phyloP scores from a whole-genome alignment of 2,888 invertebrate species.

The Ophion slaviceki region DNA sequence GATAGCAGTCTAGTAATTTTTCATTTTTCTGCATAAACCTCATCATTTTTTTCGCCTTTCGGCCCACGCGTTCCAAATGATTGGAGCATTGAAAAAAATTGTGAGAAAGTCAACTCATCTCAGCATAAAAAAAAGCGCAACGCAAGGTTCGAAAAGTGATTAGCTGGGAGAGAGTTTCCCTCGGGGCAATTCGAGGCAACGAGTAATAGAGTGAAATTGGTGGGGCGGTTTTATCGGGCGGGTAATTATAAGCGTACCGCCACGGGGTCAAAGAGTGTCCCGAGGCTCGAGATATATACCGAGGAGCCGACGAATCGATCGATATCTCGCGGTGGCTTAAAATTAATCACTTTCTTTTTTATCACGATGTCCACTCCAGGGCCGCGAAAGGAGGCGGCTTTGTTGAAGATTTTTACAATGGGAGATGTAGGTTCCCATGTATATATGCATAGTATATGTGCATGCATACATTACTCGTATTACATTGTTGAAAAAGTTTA shows the following conservation, averaged over 20 bases:
- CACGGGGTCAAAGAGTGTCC: slow-evolving; percentile 36
- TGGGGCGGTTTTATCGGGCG: slow-evolving; percentile 26
- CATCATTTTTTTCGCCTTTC: too few species aligned
- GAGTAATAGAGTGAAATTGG: slow-evolving; percentile 47
- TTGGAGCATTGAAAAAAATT: background rate
- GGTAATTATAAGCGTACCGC: slow-evolving; percentile 43
- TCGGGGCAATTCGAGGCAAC: background rate
- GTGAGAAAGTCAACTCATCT: too few species aligned
- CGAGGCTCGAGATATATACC: slow-evolving; percentile 21
- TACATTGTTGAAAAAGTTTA: too few species aligned
- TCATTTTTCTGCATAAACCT: too few species aligned
- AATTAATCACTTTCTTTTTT: slow-evolving; percentile 29
- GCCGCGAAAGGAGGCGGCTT: slow-evolving; percentile 2
- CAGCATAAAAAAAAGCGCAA: background rate
- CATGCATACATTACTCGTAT: too few species aligned
- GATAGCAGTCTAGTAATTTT: too few species aligned
- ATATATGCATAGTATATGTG: too few species aligned
- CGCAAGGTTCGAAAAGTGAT: background rate
- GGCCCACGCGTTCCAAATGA: too few species aligned
- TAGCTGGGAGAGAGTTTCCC: background rate
- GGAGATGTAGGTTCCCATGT: too few species aligned
- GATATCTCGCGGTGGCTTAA: slow-evolving; percentile 36
- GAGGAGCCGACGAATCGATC: slow-evolving; percentile 26
- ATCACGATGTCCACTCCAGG: background rate
- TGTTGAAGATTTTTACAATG: too few species aligned